Evolutionary conservation across 2,888 invertebrate genomes (phyloP), one percentile per base, ranked within the genome.

Genomic region (Ommatoiulus sabulosus): DNA sequence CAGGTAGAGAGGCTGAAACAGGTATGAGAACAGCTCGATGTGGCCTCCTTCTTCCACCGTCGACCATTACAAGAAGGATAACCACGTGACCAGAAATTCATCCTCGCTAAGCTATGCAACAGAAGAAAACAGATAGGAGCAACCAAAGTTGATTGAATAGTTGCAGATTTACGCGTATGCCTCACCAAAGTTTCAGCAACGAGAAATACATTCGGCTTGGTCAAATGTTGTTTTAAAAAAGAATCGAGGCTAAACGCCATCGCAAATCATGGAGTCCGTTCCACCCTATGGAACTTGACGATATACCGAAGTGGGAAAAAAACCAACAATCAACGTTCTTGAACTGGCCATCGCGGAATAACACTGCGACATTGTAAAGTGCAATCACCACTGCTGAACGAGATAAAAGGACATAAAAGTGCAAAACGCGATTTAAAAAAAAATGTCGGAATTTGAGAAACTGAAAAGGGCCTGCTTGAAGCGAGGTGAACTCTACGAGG

Each of bases 401-500:
- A 46, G 57, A 57, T 15, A 4, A 57, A 57, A 10, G 15, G 15
- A 57, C 57, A 57, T 15, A 17, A 57, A 57, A 57, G 57, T 57
- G 57, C 57, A 57, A 57, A 8, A 57, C 10, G 57, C 15, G 57
- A 57, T 57, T 46, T 46, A 12, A 12, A 80, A 12, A 84, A 84
- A 84, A 84, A 91, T 91, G 96, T 95, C 95, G 91, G 96, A 96
- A 92, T 97, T 96, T 95, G 97, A 97, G 93, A 95, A 96, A 90
- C 96, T 97, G 91, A 95, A 96, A 93, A 94, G 95, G 91, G 94
- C 95, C 91, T 97, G 97, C 93, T 94, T 96, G 92, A 95, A 96
- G 93, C 95, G 95, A 91, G 95, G 95, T 80, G 95, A 96, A 92
- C 94, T 97, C 35, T 97, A 97, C 96, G 97, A 97, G 93, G 98